Evolutionary conservation across 2,113 vertebrate species (phyloP), one percentile per base, ranked within the genome.

Genomic region (Atractosteus spatula): DNA sequence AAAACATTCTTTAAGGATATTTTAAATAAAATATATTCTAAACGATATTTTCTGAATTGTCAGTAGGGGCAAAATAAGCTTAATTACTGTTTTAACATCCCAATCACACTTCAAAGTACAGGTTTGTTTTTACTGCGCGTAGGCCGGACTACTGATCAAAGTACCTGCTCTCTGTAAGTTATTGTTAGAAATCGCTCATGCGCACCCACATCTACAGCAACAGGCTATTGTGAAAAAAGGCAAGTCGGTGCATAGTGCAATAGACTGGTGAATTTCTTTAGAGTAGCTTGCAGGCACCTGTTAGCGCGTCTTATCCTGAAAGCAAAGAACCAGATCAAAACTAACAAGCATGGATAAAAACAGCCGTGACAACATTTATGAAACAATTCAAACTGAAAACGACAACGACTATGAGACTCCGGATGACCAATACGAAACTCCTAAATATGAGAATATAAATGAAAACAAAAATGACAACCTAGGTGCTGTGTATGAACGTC

Each of bases 111-210:
- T 42, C 11, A 13, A 65, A 65, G 41, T 41, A 66, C 43, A 14
- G 42, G 12, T 41, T 45, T 47, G n/a, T 42, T 42, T 57, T 5
- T 16, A 11, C 17, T 51, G 66, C 43, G 29, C 41, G 41, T 10
- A 66, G 68, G 0, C 55, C 12, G 41, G 56, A 55, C n/a, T 47
- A 41, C 56, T 41, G 72, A 68, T 51, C 71, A 73, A 73, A 73
- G 71, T 67, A n/a, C 71, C 55, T 56, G 11, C 42, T 2, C 62
- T 65, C 41, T 41, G 29, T 13, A 8, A 65, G 62, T 7, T 56
- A 92, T 92, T 92, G 84, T 71, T 86, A 80, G 84, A 88, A 75
- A 66, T 70, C 71, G 85, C 81, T 84, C 86, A 81, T 75, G 74
- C 73, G 78, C 77, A 86, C 77, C 82, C 74, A 42, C 62, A 65